Conservation (phyloP, 1,140 invertebrate genomes). For the Spodoptera frugiperda region DNA sequence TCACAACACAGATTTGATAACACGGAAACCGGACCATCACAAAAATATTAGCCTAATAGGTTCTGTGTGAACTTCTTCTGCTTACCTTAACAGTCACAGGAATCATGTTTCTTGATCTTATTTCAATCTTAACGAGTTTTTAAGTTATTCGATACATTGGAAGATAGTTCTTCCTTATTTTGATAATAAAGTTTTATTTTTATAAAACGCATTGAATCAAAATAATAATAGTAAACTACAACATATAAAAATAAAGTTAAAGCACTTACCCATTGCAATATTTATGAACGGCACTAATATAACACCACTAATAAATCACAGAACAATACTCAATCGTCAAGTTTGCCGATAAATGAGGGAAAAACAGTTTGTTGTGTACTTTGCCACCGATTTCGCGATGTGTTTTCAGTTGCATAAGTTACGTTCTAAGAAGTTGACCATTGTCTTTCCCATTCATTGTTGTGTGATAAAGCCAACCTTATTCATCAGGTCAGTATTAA, state of each 20-base stretch:
- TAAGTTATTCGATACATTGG: too few relatives aligned
- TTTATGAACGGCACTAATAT: not conserved
- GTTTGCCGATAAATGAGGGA: slow-evolving; percentile 41
- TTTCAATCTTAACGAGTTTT: too few relatives aligned
- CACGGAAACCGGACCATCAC: not conserved
- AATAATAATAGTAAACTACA: too few relatives aligned
- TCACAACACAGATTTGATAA: slow-evolving; percentile 8
- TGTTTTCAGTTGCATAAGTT: slow-evolving; percentile 42
- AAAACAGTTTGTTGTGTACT: slow-evolving; percentile 24
- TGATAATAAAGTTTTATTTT: too few relatives aligned
- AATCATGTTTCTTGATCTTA: too few relatives aligned
- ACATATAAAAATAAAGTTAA: not conserved
- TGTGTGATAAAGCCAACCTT: slow-evolving; percentile 3
- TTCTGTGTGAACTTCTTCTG: not conserved
- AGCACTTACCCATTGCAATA: slow-evolving; percentile 15
- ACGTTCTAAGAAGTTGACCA: slow-evolving; percentile 38
- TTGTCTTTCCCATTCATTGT: slow-evolving; percentile 35
- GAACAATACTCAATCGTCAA: slow-evolving; percentile 30
- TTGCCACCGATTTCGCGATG: not conserved
- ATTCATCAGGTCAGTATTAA: not conserved
- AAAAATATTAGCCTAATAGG: not conserved
- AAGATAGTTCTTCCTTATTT: too few relatives aligned
- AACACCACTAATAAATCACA: not conserved
- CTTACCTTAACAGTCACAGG: too few relatives aligned
- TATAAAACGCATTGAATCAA: too few relatives aligned